A percentile compares a stretch with the other conserved stretches of the same genome.
phyloP scores from a whole-genome alignment of 2,113 vertebrate genomes.

The Phalacrocorax pelagicus region DNA sequence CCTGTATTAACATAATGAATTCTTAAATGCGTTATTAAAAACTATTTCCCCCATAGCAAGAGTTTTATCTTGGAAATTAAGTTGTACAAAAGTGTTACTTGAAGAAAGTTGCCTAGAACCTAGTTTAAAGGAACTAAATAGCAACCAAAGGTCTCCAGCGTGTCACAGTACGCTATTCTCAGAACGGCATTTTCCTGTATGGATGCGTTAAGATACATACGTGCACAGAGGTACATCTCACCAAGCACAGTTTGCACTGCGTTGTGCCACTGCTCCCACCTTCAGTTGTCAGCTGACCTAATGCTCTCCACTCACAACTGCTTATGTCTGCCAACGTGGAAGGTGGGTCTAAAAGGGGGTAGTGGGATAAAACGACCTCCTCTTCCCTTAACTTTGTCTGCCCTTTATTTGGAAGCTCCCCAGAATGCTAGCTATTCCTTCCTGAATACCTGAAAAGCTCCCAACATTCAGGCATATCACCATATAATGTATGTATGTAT shows the following conservation, averaged over 20 bases:
- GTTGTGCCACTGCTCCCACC: not conserved
- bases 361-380: not conserved
- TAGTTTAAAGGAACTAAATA: not conserved
- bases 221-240: not conserved
- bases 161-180: not conserved
- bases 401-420: not conserved
- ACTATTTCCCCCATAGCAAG: slow-evolving; percentile 34
- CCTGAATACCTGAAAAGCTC: not conserved
- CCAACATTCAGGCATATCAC: accelerated
- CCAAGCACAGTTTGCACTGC: accelerated
- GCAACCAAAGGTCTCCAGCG: not conserved
- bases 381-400: not conserved
- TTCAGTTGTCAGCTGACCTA: accelerated
- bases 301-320: not conserved
- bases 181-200: accelerated
- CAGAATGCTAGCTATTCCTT: not conserved
- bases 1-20: slow-evolving; percentile 69
- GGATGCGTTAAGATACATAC: accelerated
- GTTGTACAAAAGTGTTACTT: not conserved
- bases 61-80: not conserved
- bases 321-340: not conserved
- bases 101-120: not conserved
- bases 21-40: slow-evolving; percentile 50
- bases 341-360: accelerated
- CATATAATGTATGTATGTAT: accelerated